A percentile compares a stretch with the other conserved stretches of the same genome.
These are phyloP conservation scores for Eulemur coronatus DNA, from an alignment of 2,797 vertebrate species.

Conservation along the genomic window DNA sequence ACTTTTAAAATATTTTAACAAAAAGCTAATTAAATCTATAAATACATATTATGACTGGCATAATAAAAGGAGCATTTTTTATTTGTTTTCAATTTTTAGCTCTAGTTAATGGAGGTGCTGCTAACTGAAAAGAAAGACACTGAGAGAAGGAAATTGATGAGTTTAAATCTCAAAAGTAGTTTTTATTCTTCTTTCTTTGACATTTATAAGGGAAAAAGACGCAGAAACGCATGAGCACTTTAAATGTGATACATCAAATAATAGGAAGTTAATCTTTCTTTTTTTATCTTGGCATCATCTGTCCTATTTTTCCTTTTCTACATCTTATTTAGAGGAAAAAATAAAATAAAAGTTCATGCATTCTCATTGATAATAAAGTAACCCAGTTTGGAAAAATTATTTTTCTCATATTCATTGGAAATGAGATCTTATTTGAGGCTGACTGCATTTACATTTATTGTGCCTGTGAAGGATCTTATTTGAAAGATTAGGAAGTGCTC, in stretches of 20 bases:
- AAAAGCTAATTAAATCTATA: background rate
- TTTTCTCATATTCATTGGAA: conserved; percentile 61
- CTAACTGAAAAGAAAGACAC: background rate
- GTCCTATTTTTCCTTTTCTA: background rate
- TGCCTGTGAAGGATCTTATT: conserved; percentile 28
- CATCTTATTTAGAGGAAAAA: background rate
- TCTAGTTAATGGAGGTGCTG: background rate
- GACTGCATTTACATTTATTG: conserved; percentile 45
- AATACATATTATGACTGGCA: background rate
- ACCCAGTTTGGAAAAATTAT: conserved; percentile 24
- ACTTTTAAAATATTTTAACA: background rate
- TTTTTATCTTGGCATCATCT: background rate
- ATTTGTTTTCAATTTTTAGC: background rate
- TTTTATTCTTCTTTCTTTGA: conserved; percentile 39
- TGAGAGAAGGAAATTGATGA: background rate
- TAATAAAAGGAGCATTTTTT: background rate
- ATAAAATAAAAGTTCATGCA: background rate
- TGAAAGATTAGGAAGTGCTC: conserved; percentile 51
- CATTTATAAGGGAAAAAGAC: conserved; percentile 33
- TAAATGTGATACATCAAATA: conserved; percentile 47
- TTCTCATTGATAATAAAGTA: conserved; percentile 44
- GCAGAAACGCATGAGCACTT: background rate
- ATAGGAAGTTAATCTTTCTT: background rate
- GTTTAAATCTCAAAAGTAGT: background rate
- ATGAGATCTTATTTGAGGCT: conserved; percentile 46